Evolutionary conservation across 1,140 invertebrate genomes (phyloP).

Genomic region (Mesaphorura yosii): DNA sequence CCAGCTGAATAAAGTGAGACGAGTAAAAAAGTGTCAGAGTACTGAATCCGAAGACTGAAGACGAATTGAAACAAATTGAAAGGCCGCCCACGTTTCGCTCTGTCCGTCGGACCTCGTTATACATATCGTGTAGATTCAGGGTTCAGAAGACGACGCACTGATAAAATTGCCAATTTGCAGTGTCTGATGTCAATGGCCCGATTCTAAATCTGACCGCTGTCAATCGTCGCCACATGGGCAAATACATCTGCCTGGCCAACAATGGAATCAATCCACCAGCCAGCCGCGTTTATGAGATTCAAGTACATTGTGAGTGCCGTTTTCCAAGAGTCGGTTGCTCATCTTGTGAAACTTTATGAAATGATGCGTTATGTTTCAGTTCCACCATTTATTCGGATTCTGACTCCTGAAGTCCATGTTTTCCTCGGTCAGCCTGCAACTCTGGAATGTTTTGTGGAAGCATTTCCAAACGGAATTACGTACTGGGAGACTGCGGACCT

Average conservation of each 20-base stretch:
- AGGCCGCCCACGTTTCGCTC: too few relatives aligned
- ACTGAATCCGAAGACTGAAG: too few relatives aligned
- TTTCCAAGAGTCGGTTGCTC: too few relatives aligned
- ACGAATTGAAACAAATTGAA: background rate
- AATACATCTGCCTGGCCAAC: slow-evolving; percentile 61
- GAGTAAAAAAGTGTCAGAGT: too few relatives aligned
- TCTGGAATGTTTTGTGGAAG: slow-evolving; percentile 53
- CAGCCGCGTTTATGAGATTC: slow-evolving; percentile 63
- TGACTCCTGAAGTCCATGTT: slow-evolving; percentile 49
- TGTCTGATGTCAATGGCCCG: slow-evolving; percentile 54
- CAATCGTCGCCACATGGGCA: slow-evolving; percentile 70
- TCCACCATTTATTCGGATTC: slow-evolving; percentile 65
- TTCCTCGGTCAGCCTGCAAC: slow-evolving; percentile 52
- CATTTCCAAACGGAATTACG: slow-evolving; percentile 68
- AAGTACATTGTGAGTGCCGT: slow-evolving; percentile 71
- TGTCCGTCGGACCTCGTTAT: too few relatives aligned
- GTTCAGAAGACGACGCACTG: too few relatives aligned
- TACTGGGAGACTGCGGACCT: slow-evolving; percentile 74
- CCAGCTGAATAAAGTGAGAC: too few relatives aligned
- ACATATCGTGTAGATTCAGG: too few relatives aligned
- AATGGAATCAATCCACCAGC: slow-evolving; percentile 75
- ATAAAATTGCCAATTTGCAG: slow-evolving; percentile 38
- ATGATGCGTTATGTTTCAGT: too few relatives aligned
- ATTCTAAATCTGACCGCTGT: slow-evolving; percentile 67
- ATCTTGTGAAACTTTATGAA: too few relatives aligned